These are phyloP conservation scores for Megalopta genalis DNA, from an alignment of 1,140 invertebrate species.

Conservation along the genomic window DNA sequence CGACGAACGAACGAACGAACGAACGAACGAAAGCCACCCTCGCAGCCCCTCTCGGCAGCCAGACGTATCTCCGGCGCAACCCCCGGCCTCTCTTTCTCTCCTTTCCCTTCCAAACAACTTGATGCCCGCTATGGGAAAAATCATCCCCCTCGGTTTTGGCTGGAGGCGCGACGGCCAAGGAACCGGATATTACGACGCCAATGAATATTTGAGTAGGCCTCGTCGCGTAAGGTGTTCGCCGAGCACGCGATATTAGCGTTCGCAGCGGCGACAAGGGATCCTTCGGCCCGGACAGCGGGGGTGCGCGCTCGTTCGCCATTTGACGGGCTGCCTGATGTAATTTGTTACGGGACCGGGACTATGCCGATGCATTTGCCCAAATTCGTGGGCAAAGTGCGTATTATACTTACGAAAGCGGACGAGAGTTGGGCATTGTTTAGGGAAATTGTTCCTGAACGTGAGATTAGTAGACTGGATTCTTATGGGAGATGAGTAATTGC, in stretches of 20 bases:
- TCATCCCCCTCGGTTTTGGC: constrained; percentile 25
- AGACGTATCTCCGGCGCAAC: constrained; percentile 50
- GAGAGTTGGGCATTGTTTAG: too few species aligned
- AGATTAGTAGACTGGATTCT: too few species aligned
- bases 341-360: not conserved
- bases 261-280: not conserved
- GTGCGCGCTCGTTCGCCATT: not conserved
- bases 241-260: constrained; percentile 21
- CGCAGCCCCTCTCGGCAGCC: constrained; percentile 31
- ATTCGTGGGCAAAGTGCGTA: too few species aligned
- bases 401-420: too few species aligned
- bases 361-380: too few species aligned
- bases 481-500: too few species aligned
- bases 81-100: constrained; percentile 8
- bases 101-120: constrained; percentile 51
- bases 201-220: constrained; percentile 38
- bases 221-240: constrained; percentile 12
- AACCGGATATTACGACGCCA: constrained; percentile 30
- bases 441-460: too few species aligned
- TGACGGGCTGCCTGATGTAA: not conserved
- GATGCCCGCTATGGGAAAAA: constrained; percentile 39
- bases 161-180: not conserved
- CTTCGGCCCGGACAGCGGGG: not conserved
- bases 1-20: too few species aligned
- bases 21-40: constrained; percentile 12